Evolutionary conservation across 2,888 invertebrate species (phyloP).

Genomic region (Nemapogon koenigi): DNA sequence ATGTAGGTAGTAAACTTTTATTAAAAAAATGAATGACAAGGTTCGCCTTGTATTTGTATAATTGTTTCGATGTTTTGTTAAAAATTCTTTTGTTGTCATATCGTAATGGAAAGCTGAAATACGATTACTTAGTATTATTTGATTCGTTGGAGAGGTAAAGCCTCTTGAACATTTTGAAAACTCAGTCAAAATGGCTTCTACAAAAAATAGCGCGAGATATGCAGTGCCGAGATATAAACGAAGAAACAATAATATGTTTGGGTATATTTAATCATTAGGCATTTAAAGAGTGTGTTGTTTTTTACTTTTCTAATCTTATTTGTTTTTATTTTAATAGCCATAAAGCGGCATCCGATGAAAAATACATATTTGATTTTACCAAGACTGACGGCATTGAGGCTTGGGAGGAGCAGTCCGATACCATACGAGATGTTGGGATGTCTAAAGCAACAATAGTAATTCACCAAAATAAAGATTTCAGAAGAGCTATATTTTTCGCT

Average conservation of each 20-base stretch:
- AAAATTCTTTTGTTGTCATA: neutral
- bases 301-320: neutral
- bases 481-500: slow-evolving; percentile 69
- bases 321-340: slow-evolving; percentile 17
- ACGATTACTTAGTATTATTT: no score
- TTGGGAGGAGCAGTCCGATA: slow-evolving; percentile 71
- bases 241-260: no score
- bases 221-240: no score
- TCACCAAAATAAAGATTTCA: slow-evolving; percentile 65
- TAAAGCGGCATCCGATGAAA: slow-evolving; percentile 25
- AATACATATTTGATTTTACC: slow-evolving; percentile 67
- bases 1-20: no score
- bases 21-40: neutral
- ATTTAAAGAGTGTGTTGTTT: no score
- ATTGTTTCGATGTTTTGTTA: neutral
- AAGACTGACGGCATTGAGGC: slow-evolving; percentile 48
- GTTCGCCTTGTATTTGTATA: neutral
- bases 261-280: no score
- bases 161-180: no score
- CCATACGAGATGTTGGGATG: slow-evolving; percentile 69
- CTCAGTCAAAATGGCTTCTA: no score
- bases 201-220: no score
- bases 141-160: no score
- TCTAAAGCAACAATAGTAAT: slow-evolving; percentile 68
- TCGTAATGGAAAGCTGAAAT: no score